phyloP scores from a whole-genome alignment of 1,140 invertebrate genomes.

The Bombus pascuorum region DNA sequence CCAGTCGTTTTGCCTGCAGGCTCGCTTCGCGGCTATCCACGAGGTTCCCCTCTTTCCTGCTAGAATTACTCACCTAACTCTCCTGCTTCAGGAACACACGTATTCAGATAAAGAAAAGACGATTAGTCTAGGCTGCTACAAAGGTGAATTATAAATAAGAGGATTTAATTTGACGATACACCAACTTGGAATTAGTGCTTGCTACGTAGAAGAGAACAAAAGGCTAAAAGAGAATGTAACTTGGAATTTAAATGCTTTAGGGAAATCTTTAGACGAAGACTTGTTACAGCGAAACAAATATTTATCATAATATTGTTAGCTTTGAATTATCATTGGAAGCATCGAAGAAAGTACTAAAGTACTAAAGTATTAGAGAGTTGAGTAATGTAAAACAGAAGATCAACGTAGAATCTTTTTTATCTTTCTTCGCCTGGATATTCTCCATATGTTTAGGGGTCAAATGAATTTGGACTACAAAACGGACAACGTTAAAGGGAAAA shows the following conservation, averaged over 20 bases:
- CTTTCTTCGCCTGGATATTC: not conserved
- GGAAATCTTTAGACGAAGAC: too few species aligned
- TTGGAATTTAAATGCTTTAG: too few species aligned
- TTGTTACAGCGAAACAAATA: too few species aligned
- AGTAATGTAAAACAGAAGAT: too few species aligned
- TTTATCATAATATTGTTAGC: too few species aligned
- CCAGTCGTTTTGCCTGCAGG: conserved; percentile 37
- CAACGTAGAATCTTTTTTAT: not conserved
- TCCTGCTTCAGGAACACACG: not conserved
- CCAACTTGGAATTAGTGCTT: not conserved
- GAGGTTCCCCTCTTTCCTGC: conserved; percentile 28
- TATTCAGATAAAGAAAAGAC: conserved; percentile 7
- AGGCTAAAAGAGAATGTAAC: not conserved
- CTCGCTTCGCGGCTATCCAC: conserved; percentile 41
- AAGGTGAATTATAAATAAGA: not conserved
- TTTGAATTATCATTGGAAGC: too few species aligned
- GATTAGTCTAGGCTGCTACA: too few species aligned
- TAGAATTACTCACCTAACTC: conserved; percentile 27
- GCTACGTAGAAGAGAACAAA: not conserved
- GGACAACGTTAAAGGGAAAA: not conserved
- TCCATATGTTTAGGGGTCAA: not conserved
- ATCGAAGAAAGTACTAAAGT: too few species aligned
- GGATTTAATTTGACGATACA: not conserved
- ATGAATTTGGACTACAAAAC: not conserved
- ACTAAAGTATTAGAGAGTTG: too few species aligned